These are phyloP conservation scores for Stylophora pistillata DNA, from an alignment of 64 coral and sea anemone species.

Conservation along the genomic window DNA sequence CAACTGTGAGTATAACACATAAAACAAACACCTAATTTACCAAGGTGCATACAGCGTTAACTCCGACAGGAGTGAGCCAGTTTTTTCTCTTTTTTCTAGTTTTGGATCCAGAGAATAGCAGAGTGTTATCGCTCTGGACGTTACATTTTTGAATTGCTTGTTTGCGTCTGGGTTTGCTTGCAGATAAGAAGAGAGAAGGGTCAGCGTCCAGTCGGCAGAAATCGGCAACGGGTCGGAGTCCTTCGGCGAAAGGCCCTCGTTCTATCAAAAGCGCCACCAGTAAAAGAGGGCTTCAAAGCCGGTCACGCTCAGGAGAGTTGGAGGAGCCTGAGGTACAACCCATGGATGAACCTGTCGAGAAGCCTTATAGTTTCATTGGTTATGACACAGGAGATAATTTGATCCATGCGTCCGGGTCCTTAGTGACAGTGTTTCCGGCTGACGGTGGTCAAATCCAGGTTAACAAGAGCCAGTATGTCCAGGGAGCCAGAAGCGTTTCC, in stretches of 20 bases:
- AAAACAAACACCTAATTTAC: no score
- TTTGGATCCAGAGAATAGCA: no score
- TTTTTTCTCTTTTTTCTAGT: no score
- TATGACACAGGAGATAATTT: slow-evolving; percentile 96
- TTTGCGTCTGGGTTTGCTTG: neutral
- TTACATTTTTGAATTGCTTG: neutral
- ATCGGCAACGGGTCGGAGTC: slow-evolving; percentile 58
- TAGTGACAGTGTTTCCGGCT: slow-evolving; percentile 84
- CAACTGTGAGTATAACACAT: no score
- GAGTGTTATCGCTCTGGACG: no score
- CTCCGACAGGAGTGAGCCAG: no score
- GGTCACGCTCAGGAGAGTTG: slow-evolving; percentile 62
- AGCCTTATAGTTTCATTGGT: slow-evolving; percentile 83
- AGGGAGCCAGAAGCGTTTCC: slow-evolving; percentile 66
- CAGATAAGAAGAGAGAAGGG: slow-evolving; percentile 88
- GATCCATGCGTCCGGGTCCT: slow-evolving; percentile 85
- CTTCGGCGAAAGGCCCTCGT: slow-evolving; percentile 71
- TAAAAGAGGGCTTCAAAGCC: slow-evolving; percentile 52
- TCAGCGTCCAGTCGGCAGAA: slow-evolving; percentile 75
- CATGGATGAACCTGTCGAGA: slow-evolving; percentile 35
- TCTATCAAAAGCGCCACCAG: slow-evolving; percentile 72
- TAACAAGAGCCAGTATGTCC: slow-evolving; percentile 72
- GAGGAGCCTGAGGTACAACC: slow-evolving; percentile 38
- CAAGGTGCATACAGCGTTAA: no score
- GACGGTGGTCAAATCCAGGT: slow-evolving; percentile 96